Conservation (phyloP, 2,797 vertebrate genomes). For the Danio jaintianensis region DNA sequence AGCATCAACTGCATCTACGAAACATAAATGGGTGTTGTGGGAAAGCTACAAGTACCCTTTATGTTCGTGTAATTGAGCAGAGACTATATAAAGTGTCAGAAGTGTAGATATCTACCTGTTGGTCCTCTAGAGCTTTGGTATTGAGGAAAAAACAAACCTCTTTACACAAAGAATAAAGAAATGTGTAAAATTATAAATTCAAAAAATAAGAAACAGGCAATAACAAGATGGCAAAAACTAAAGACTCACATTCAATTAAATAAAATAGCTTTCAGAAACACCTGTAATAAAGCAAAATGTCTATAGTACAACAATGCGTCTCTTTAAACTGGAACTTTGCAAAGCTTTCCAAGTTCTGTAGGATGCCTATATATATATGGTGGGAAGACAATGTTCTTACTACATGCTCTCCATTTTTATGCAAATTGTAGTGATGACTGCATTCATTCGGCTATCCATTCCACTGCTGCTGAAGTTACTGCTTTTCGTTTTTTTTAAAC, state of each 20-base stretch:
- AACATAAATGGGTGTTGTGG: not conserved
- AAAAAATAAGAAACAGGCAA: constrained; percentile 23
- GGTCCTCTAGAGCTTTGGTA: constrained; percentile 78
- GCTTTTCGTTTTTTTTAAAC: not conserved
- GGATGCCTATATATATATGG: not conserved
- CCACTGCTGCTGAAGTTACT: not conserved
- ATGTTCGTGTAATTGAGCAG: constrained; percentile 67
- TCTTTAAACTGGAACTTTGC: not conserved
- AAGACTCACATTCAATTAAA: not conserved
- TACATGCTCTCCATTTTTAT: not conserved
- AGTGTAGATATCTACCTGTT: constrained; percentile 77
- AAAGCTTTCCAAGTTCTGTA: not conserved
- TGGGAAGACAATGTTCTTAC: not conserved
- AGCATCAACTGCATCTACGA: not conserved
- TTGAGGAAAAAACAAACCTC: constrained; percentile 68
- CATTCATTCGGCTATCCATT: not conserved
- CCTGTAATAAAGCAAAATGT: not conserved
- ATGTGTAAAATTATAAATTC: constrained; percentile 44
- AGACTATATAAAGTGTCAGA: constrained; percentile 62
- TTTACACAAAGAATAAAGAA: constrained; percentile 61
- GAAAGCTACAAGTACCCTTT: constrained; percentile 74
- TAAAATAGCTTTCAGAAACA: not conserved
- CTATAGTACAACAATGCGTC: not conserved
- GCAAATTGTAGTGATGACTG: too few relatives aligned
- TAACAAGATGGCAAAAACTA: not conserved